phyloP scores from a whole-genome alignment of 2,888 invertebrate species.

The Tortrix viridana region DNA sequence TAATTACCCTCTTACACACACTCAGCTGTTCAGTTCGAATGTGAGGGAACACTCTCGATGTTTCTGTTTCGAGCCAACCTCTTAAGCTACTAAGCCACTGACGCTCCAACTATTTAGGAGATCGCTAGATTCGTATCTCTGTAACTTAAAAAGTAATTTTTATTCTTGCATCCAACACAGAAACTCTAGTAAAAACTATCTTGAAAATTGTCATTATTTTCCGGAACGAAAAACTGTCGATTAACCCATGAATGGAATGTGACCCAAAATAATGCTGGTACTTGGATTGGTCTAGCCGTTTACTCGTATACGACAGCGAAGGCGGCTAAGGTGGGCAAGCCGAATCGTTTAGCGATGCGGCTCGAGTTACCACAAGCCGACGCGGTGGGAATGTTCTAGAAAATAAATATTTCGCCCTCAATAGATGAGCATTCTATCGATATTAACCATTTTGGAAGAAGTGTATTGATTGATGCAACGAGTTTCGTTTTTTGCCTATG shows the following conservation, averaged over 20 bases:
- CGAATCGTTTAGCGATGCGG: slow-evolving; percentile 71
- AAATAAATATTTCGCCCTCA: slow-evolving; percentile 40
- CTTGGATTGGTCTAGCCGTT: slow-evolving; percentile 51
- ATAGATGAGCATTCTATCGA: no score
- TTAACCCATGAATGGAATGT: slow-evolving; percentile 65
- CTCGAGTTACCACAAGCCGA: slow-evolving; percentile 56
- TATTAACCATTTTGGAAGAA: no score
- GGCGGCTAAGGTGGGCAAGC: slow-evolving; percentile 50
- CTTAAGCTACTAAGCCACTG: no score
- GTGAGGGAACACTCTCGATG: no score
- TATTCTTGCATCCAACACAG: not conserved
- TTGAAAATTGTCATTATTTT: slow-evolving; percentile 6
- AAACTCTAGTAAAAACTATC: not conserved
- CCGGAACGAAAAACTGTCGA: slow-evolving; percentile 42
- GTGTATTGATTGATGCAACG: no score
- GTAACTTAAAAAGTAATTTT: no score
- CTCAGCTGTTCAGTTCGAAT: no score
- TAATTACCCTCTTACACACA: no score
- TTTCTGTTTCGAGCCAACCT: no score
- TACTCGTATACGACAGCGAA: slow-evolving; percentile 42
- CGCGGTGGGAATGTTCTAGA: slow-evolving; percentile 64
- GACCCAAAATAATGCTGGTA: slow-evolving; percentile 60
- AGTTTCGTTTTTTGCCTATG: no score
- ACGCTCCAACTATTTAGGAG: no score
- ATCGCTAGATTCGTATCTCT: no score